Evolutionary conservation across 2,113 vertebrate genomes (phyloP).

Genomic region (Ophiodon elongatus): DNA sequence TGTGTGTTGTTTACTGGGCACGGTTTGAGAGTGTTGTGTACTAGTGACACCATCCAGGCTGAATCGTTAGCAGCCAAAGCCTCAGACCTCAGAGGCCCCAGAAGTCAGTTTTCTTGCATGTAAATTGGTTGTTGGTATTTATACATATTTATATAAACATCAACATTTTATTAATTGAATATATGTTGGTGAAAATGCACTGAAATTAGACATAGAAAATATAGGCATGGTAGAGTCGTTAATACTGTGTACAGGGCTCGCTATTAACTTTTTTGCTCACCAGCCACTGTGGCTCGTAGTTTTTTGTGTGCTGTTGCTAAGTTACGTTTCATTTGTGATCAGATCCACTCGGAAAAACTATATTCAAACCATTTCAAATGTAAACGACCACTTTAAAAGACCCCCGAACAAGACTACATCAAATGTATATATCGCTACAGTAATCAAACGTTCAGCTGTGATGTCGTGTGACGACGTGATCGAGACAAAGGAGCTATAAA

Average conservation of each 20-base stretch:
- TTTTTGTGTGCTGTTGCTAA: not conserved
- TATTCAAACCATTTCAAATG: too few species aligned
- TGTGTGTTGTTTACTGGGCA: conserved; percentile 22
- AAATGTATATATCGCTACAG: too few species aligned
- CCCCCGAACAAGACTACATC: too few species aligned
- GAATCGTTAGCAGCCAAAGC: not conserved
- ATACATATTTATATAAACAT: not conserved
- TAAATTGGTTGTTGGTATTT: not conserved
- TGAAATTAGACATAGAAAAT: not conserved
- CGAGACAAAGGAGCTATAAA: not conserved
- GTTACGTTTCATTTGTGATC: not conserved
- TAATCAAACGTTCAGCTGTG: too few species aligned
- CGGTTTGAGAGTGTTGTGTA: not conserved
- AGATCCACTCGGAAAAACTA: too few species aligned
- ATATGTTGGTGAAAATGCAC: not conserved
- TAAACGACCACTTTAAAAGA: not conserved
- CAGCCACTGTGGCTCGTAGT: too few species aligned
- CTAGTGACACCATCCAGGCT: not conserved
- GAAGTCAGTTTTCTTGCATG: not conserved
- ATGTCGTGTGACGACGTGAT: not conserved
- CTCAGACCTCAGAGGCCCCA: not conserved
- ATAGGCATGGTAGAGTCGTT: too few species aligned
- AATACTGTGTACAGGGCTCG: not conserved
- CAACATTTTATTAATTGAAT: not conserved
- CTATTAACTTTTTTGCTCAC: too few species aligned